phyloP scores from a whole-genome alignment of 2,797 vertebrate species.

The Linurgus olivaceus region DNA sequence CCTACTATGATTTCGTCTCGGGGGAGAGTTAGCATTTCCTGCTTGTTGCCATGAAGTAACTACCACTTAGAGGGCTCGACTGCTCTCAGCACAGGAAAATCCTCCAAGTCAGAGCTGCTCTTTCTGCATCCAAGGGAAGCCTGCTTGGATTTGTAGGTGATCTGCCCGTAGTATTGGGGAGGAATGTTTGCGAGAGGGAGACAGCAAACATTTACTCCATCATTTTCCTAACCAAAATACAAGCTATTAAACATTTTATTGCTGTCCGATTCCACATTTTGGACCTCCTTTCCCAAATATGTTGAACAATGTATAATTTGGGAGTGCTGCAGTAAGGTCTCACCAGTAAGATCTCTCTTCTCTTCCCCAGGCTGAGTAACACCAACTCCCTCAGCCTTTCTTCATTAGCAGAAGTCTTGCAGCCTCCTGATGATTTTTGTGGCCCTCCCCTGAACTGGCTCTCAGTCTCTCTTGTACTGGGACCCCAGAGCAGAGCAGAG shows the following conservation, averaged over 20 bases:
- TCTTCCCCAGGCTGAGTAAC: not conserved
- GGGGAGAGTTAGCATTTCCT: not conserved
- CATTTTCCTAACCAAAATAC: not conserved
- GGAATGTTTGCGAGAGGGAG: not conserved
- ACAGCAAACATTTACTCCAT: not conserved
- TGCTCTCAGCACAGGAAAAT: not conserved
- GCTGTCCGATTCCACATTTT: not conserved
- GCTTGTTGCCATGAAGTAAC: too few relatives aligned
- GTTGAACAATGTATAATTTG: not conserved
- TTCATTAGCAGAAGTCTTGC: not conserved
- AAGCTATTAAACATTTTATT: not conserved
- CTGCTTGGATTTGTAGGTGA: not conserved
- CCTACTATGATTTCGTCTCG: not conserved
- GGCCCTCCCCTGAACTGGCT: not conserved
- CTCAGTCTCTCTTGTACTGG: not conserved
- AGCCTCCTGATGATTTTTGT: not conserved
- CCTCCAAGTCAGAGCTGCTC: not conserved
- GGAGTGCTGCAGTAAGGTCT: not conserved
- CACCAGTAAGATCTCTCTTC: not conserved
- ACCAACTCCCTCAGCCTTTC: not conserved
- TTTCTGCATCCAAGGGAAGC: not conserved
- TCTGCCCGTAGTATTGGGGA: not conserved
- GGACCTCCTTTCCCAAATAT: not conserved
- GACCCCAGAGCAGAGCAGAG: not conserved
- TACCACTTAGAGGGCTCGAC: fast-evolving